Base-by-base conservation (phyloP, 2,113 vertebrate species). In the Lonchura striata region DNA sequence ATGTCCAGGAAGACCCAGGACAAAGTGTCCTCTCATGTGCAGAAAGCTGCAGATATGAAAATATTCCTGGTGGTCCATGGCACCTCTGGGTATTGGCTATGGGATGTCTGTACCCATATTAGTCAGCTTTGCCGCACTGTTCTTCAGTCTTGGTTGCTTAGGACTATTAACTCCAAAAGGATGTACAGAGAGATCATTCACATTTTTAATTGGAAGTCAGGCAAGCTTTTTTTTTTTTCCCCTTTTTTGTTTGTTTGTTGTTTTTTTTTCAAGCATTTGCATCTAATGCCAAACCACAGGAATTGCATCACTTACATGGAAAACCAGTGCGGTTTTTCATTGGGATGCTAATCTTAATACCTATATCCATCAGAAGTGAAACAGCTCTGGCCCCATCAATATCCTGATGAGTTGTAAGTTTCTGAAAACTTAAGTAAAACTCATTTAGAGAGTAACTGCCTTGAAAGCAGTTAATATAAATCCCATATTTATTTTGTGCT, bases 61-160 rank as follows among this genome's bases (percentile, higher is more conserved):
- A 64, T 6, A 30, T 15, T 68, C 33, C 63, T 60, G 30, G 21
- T 37, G 20, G 9, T 46, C 25, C 28, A 7, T 6, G 10, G 33
- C 28, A 44, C 25, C 42, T 37, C 42, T 54, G 12, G 33, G 8
- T 49, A 37, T 7, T 30, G 28, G 15, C 28, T 44, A 50, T 41
- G 17, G n/a, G 21, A n/a, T 4, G 3, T 6, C 30, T 52, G 44
- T 24, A 81, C 22, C 39, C 7, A 0, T 9, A 50, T 20, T 5
- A 90, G 25, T 31, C 49, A 65, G 22, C 41, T 50, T 59, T 52
- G 10, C 47, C 24, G 6, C 57, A 18, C 23, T 47, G 44, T 28
- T 81, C 78, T 82, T 70, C 54, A 86, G 31, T 66, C 20, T 39
- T 63, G 4, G 6, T 15, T 82, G 13, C 24, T 47, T 59, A 37